These are phyloP conservation scores for Drosophila vallismaia DNA, from an alignment of 2,888 invertebrate species.

Conservation along the genomic window DNA sequence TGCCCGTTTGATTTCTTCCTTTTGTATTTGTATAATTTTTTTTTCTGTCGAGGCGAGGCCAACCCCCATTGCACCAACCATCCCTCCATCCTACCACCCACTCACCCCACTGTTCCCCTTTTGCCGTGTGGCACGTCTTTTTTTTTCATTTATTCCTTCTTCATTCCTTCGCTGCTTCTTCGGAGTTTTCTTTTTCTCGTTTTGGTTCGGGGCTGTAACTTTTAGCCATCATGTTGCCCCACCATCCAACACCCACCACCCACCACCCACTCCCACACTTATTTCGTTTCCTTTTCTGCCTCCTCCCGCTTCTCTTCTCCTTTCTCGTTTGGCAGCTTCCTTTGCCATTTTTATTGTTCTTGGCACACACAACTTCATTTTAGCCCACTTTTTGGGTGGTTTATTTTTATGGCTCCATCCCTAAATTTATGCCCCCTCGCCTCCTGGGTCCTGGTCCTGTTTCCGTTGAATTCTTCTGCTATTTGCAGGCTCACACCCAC, in stretches of 20 bases:
- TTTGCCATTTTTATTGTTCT: slow-evolving; percentile 77
- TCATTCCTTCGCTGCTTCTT: slow-evolving; percentile 44
- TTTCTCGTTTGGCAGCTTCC: slow-evolving; percentile 18
- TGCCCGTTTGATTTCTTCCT: slow-evolving; percentile 65
- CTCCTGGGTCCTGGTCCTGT: slow-evolving; percentile 39
- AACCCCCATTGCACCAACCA: slow-evolving; percentile 32
- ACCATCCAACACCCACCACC: neutral
- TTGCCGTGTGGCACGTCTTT: slow-evolving; percentile 67
- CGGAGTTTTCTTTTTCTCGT: slow-evolving; percentile 27
- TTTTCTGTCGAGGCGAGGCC: slow-evolving; percentile 68
- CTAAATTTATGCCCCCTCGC: neutral
- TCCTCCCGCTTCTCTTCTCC: neutral
- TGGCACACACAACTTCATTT: slow-evolving; percentile 76
- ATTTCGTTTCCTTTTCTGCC: slow-evolving; percentile 3
- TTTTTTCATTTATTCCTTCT: slow-evolving; percentile 47
- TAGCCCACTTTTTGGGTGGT: slow-evolving; percentile 78
- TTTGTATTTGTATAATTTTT: slow-evolving; percentile 76
- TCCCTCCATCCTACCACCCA: slow-evolving; percentile 9
- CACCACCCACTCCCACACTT: slow-evolving; percentile 9
- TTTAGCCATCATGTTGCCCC: slow-evolving; percentile 53
- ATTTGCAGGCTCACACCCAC: slow-evolving; percentile 72
- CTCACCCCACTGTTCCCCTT: slow-evolving; percentile 1
- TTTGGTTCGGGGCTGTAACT: slow-evolving; percentile 59
- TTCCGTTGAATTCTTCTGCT: slow-evolving; percentile 70
- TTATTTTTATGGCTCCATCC: slow-evolving; percentile 77